Evolutionary conservation across 37 sponge, comb jelly and placozoan genomes (phyloP).

Genomic region (Oscarella lobularis): DNA sequence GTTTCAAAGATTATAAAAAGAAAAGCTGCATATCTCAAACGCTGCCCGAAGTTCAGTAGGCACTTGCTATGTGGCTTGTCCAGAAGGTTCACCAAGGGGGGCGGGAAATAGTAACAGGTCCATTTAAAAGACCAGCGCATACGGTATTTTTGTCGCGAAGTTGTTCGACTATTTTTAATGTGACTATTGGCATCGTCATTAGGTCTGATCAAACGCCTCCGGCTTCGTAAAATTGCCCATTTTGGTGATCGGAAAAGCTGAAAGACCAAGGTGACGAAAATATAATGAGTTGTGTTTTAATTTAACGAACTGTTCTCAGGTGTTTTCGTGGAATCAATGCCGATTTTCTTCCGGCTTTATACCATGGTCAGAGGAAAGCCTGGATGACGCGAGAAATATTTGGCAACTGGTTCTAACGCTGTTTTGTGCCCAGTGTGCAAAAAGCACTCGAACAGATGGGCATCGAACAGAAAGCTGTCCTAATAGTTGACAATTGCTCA

Average conservation of each 20-base stretch:
- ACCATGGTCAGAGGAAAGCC: slow-evolving; percentile 46
- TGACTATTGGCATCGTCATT: too few species aligned
- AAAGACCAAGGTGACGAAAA: slow-evolving; percentile 34
- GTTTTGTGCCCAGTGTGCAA: slow-evolving; percentile 35
- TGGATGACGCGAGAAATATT: slow-evolving; percentile 43
- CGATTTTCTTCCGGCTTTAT: slow-evolving; percentile 33
- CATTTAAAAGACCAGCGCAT: too few species aligned
- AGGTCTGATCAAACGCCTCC: slow-evolving; percentile 43
- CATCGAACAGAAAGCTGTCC: slow-evolving; percentile 18
- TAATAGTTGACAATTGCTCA: slow-evolving; percentile 45
- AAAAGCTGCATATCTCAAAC: too few species aligned
- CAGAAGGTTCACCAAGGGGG: too few species aligned
- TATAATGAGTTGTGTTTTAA: too few species aligned
- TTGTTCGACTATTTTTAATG: too few species aligned
- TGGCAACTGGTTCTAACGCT: slow-evolving; percentile 42
- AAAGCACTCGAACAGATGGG: slow-evolving; percentile 9
- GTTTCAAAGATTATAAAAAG: too few species aligned
- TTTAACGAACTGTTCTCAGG: too few species aligned
- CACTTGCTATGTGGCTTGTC: too few species aligned
- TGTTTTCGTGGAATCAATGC: slow-evolving; percentile 21
- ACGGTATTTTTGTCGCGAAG: too few species aligned
- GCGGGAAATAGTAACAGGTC: too few species aligned
- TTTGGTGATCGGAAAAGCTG: slow-evolving; percentile 48
- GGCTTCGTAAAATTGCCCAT: slow-evolving; percentile 11
- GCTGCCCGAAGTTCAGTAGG: too few species aligned